Base-by-base conservation (phyloP, 2,113 vertebrate species). In the Scophthalmus maximus region DNA sequence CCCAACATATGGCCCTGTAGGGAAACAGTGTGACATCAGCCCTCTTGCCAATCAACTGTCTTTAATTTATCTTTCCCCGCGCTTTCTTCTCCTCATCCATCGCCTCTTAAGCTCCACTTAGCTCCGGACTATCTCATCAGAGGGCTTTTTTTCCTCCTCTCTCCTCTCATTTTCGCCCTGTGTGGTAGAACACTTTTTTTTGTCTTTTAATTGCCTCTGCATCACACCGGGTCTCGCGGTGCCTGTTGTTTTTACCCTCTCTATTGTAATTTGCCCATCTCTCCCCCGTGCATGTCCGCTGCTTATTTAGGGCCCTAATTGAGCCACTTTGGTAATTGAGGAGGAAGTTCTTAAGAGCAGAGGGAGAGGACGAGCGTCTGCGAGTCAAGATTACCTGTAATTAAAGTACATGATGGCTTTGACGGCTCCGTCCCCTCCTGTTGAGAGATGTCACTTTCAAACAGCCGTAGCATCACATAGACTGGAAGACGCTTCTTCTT, bases 351-450 rank as follows among this genome's bases (percentile, higher is more conserved):
- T 88, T 84, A 89, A 89, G 89, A 86, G 84, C 86, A 77, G 73
- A 83, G 81, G 76, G 87, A 87, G 75, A 84, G 68, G 79, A 73
- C 68, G 74, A 79, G 79, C 69, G 88, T 87, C 86, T 90, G 76
- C 27, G 83, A 78, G 82, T 83, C 82, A 60, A 87, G 88, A 93
- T 94, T 93, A 94, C 92, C 92, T 94, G 90, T 93, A 94, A 93
- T 95, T 93, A 94, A 94, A 93, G 90, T 90, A 90, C 92, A 93
- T 88, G 90, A 93, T 92, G 89, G 93, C 91, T 89, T 88, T 91
- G 89, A 93, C 92, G 84, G 91, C 87, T 76, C 7, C 53, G 57
- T 79, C 84, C 79, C 87, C 92, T 87, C 90, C 92, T 62, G 89
- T 86, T 57, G 91, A 92, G 91, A 92, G 87, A 93, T 78, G 84